Evolutionary conservation across 2,888 invertebrate species (phyloP).

Genomic region (Scrobipalpa atriplicella): DNA sequence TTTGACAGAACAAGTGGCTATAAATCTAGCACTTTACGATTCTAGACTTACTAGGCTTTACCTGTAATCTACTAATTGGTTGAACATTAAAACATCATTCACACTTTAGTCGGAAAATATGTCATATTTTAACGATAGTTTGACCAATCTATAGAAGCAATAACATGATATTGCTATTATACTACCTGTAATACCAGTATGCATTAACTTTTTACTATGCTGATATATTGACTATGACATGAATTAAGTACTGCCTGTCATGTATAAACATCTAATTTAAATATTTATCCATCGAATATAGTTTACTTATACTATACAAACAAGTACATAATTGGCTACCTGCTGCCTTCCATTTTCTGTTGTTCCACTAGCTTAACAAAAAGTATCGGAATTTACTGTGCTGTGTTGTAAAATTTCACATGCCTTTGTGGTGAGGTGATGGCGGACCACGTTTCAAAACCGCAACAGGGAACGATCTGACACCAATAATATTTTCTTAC

Average conservation of each 20-base stretch:
- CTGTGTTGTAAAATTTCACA: slow-evolving; percentile 14
- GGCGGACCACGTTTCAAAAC: slow-evolving; percentile 30
- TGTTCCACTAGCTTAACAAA: not conserved
- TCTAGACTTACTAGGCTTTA: not conserved
- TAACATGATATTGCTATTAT: not conserved
- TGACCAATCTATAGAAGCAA: not conserved
- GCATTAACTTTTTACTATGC: slow-evolving; percentile 13
- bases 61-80: not conserved
- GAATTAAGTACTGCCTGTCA: slow-evolving; percentile 21
- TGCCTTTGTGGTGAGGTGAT: slow-evolving; percentile 20
- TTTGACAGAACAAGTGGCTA: slow-evolving; percentile 22
- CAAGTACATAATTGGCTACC: slow-evolving; percentile 7
- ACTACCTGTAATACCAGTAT: slow-evolving; percentile 1
- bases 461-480: slow-evolving; percentile 43
- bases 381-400: slow-evolving; percentile 14
- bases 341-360: slow-evolving; percentile 8
- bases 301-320: slow-evolving; percentile 1
- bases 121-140: not conserved
- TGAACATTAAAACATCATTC: not conserved
- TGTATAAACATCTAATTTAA: slow-evolving; percentile 19
- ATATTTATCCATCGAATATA: slow-evolving; percentile 11
- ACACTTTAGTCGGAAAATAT: not conserved
- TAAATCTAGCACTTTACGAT: slow-evolving; percentile 22
- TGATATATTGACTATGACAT: slow-evolving; percentile 10
- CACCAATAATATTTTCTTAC: slow-evolving; percentile 49